Conservation (phyloP, 2,797 vertebrate genomes). For the Onychomys leucogaster region DNA sequence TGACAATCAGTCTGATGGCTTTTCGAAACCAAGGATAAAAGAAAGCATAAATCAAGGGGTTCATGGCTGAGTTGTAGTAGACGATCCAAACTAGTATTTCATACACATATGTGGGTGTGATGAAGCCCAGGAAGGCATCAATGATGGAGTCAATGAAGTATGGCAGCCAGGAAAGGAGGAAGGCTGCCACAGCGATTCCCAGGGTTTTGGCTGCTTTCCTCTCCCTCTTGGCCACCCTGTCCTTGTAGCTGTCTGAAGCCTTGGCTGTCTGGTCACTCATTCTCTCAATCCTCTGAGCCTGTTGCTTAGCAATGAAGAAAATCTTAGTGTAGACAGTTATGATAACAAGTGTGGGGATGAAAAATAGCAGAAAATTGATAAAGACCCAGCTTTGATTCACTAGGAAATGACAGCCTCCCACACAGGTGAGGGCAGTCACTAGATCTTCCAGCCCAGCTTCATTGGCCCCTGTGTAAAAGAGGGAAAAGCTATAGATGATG, state of each 20-base stretch:
- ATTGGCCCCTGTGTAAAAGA: constrained; percentile 9
- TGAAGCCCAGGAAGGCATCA: constrained; percentile 71
- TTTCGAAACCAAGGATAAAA: constrained; percentile 67
- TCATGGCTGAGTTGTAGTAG: constrained; percentile 53
- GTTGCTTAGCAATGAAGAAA: constrained; percentile 79
- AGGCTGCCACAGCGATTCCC: constrained; percentile 72
- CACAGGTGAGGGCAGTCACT: constrained; percentile 63
- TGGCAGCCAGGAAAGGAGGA: constrained; percentile 81
- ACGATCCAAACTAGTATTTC: constrained; percentile 28
- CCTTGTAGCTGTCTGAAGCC: background rate
- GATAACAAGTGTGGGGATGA: constrained; percentile 64
- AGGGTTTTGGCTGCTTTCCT: constrained; percentile 85
- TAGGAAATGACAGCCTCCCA: constrained; percentile 64
- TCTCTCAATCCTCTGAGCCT: constrained; percentile 80
- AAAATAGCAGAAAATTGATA: constrained; percentile 66
- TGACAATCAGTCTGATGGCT: constrained; percentile 51
- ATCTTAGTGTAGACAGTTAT: constrained; percentile 66
- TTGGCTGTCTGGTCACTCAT: background rate
- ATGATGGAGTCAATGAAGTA: constrained; percentile 80
- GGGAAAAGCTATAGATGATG: background rate
- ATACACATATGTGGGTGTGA: constrained; percentile 20
- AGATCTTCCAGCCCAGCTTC: constrained; percentile 59
- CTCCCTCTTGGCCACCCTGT: constrained; percentile 66
- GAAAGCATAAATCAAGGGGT: constrained; percentile 62
- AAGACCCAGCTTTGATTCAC: constrained; percentile 63